Evolutionary conservation across 2,797 vertebrate genomes (phyloP).

Genomic region (Oophaga sylvatica): DNA sequence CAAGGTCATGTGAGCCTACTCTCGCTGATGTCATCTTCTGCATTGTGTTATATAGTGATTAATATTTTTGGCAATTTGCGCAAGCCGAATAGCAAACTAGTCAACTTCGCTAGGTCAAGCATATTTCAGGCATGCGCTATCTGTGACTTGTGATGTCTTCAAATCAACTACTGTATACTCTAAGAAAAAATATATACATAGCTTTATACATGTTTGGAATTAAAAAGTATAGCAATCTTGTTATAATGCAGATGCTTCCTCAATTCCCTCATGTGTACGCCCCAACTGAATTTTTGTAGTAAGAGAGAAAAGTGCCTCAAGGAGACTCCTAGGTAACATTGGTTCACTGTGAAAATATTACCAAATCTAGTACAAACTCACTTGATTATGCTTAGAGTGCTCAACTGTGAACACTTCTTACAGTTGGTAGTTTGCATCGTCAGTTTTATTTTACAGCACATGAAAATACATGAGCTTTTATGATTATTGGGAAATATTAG

Average conservation of each 20-base stretch:
- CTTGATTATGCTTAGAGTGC: background rate
- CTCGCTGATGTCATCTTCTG: no score
- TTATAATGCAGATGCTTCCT: background rate
- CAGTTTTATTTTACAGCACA: background rate
- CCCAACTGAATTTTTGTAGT: conserved; percentile 7
- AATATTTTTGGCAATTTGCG: no score
- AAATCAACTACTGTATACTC: background rate
- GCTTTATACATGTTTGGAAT: background rate
- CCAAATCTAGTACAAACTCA: conserved; percentile 2
- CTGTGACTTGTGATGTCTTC: background rate
- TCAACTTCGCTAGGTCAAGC: no score
- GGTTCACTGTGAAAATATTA: conserved; percentile 23
- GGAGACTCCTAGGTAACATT: conserved; percentile 27
- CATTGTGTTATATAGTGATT: no score
- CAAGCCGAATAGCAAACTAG: no score
- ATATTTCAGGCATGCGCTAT: background rate
- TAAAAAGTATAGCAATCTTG: background rate
- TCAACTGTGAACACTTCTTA: background rate
- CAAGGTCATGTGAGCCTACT: no score
- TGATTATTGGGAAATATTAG: background rate
- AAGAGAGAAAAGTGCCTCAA: conserved; percentile 20
- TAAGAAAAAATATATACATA: background rate
- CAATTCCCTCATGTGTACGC: background rate
- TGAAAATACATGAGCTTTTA: no score
- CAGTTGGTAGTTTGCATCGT: background rate